These are phyloP conservation scores for Plecturocebus donacophilus DNA, from an alignment of 2,113 vertebrate species.

Conservation along the genomic window DNA sequence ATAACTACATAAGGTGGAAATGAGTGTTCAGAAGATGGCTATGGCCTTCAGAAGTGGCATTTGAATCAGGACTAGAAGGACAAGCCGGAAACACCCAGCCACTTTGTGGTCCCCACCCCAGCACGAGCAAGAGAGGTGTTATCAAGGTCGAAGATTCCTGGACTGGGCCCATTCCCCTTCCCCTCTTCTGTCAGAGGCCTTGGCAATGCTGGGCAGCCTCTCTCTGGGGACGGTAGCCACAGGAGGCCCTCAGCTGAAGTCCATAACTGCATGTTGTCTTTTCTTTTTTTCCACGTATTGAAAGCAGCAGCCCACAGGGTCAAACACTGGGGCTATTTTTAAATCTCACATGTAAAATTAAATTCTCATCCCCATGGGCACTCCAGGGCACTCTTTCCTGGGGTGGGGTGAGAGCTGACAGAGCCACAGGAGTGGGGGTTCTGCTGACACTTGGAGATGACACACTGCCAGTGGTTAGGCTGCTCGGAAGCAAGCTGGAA, in stretches of 20 bases:
- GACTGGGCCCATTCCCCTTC: background rate
- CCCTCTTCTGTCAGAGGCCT: background rate
- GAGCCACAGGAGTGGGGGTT: background rate
- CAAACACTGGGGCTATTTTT: slow-evolving; percentile 64
- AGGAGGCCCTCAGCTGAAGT: background rate
- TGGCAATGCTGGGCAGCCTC: background rate
- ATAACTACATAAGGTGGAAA: background rate
- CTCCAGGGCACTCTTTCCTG: background rate
- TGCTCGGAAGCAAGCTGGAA: background rate
- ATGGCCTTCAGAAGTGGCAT: background rate
- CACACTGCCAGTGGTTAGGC: background rate
- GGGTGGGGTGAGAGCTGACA: background rate
- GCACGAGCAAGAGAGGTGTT: background rate
- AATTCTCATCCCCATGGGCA: slow-evolving; percentile 2
- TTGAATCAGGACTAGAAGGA: background rate
- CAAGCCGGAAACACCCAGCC: background rate
- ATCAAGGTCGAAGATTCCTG: background rate
- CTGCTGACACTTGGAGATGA: background rate
- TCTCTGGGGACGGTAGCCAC: background rate
- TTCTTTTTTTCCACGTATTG: slow-evolving; percentile 9
- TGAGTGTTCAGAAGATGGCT: background rate
- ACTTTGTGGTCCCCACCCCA: background rate
- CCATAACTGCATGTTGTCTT: background rate
- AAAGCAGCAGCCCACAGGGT: slow-evolving; percentile 55
- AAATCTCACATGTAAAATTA: slow-evolving; percentile 54